These are phyloP conservation scores for Thunnus albacares DNA, from an alignment of 2,797 vertebrate species.

Conservation along the genomic window DNA sequence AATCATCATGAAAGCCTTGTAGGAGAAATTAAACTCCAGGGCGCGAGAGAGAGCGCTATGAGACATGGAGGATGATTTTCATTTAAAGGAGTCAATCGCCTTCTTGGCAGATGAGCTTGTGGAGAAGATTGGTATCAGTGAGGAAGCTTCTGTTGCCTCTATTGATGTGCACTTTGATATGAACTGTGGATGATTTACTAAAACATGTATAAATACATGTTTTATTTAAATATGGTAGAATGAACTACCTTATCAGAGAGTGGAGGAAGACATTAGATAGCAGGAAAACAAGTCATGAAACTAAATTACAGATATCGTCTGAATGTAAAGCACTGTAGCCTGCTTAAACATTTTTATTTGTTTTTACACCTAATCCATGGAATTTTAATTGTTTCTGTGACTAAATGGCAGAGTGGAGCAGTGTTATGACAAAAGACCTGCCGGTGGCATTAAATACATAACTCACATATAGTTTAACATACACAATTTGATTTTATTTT, in stretches of 20 bases:
- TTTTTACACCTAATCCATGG: background rate
- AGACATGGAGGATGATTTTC: conserved; percentile 63
- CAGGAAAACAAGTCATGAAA: background rate
- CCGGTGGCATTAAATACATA: background rate
- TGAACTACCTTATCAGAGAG: conserved; percentile 3
- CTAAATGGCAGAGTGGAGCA: background rate
- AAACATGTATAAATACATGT: conserved; percentile 7
- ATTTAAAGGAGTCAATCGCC: conserved; percentile 67
- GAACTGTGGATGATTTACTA: conserved; percentile 16
- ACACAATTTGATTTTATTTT: background rate
- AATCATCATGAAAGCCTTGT: conserved; percentile 77
- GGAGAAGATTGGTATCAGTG: conserved; percentile 59
- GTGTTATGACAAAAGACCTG: background rate
- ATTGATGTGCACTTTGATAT: conserved; percentile 31
- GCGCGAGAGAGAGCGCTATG: conserved; percentile 30
- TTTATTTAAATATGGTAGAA: background rate
- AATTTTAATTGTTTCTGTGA: background rate
- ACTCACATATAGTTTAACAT: background rate
- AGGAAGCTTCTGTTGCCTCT: conserved; percentile 28
- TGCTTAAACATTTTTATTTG: conserved; percentile 6
- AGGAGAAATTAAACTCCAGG: conserved; percentile 68
- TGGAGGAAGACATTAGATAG: background rate
- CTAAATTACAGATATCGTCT: background rate
- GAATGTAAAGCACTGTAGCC: background rate
- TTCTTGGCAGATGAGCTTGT: conserved; percentile 65